phyloP scores from a whole-genome alignment of 2,888 invertebrate species.

The Emesis furor region DNA sequence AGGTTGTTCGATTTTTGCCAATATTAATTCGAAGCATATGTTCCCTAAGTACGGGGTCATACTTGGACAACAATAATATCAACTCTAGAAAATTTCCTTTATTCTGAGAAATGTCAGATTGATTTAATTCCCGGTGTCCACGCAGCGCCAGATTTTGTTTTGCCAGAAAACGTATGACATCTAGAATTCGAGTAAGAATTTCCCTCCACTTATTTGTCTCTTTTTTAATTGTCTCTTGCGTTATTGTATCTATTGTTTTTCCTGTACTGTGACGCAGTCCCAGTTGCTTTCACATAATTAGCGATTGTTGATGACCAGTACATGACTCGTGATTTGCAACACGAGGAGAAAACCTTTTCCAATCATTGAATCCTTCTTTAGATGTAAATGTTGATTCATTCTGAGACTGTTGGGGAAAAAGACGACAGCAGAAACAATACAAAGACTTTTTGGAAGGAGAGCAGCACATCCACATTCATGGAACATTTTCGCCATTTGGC shows the following conservation, averaged over 20 bases:
- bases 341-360: constrained; percentile 18
- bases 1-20: neutral
- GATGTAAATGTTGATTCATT: constrained; percentile 16
- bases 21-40: neutral
- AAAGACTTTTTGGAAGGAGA: constrained; percentile 20
- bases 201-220: constrained; percentile 23
- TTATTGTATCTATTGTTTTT: constrained; percentile 27
- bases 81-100: constrained; percentile 18
- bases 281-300: constrained; percentile 25
- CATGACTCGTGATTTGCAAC: constrained; percentile 29
- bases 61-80: constrained; percentile 9
- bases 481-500: neutral
- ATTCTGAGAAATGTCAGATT: constrained; percentile 8
- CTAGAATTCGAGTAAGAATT: constrained; percentile 21
- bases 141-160: constrained; percentile 27
- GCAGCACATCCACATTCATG: constrained; percentile 16
- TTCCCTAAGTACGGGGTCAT: constrained; percentile 21
- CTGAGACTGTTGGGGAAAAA: constrained; percentile 14
- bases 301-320: constrained; percentile 8
- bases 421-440: constrained; percentile 28
- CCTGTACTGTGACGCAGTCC: constrained; percentile 16
- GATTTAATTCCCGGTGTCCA: neutral
- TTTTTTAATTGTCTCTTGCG: constrained; percentile 21
- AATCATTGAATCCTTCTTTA: constrained; percentile 26
- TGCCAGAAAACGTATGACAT: constrained; percentile 27